phyloP scores from a whole-genome alignment of 2,888 invertebrate species.

The Meliscaeva auricollis region DNA sequence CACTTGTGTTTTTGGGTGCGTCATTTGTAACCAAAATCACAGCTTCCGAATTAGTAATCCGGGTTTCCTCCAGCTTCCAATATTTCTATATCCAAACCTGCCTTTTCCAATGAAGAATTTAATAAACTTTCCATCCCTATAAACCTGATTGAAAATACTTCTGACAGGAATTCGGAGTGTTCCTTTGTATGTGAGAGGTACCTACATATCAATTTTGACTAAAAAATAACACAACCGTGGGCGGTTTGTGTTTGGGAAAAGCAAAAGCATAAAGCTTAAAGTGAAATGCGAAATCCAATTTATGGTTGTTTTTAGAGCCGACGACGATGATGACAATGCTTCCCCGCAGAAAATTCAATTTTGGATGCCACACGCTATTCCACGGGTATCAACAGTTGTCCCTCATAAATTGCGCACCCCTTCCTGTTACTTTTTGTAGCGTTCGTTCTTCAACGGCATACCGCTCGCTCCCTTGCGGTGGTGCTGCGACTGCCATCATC shows the following conservation, averaged over 20 bases:
- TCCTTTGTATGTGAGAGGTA: background rate
- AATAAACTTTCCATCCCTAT: conserved; percentile 39
- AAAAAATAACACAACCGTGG: conserved; percentile 11
- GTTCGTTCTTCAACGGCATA: no score
- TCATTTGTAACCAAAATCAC: background rate
- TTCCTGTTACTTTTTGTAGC: background rate
- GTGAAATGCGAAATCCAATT: conserved; percentile 60
- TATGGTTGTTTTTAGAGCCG: conserved; percentile 44
- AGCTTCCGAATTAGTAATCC: background rate
- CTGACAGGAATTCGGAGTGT: conserved; percentile 10
- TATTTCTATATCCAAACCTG: background rate
- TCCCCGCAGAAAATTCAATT: conserved; percentile 65
- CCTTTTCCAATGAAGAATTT: conserved; percentile 10
- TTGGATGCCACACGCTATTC: conserved; percentile 61
- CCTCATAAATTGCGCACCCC: conserved; percentile 66
- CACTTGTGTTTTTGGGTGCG: background rate
- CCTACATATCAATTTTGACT: background rate
- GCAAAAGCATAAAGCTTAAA: background rate
- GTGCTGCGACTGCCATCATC: background rate
- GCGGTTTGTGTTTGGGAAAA: conserved; percentile 13
- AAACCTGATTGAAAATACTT: background rate
- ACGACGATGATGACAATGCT: background rate
- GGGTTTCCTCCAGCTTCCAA: background rate
- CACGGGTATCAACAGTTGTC: conserved; percentile 72
- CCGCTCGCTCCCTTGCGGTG: no score